phyloP scores from a whole-genome alignment of 1,140 invertebrate species.

The Gonioctena quinquepunctata region DNA sequence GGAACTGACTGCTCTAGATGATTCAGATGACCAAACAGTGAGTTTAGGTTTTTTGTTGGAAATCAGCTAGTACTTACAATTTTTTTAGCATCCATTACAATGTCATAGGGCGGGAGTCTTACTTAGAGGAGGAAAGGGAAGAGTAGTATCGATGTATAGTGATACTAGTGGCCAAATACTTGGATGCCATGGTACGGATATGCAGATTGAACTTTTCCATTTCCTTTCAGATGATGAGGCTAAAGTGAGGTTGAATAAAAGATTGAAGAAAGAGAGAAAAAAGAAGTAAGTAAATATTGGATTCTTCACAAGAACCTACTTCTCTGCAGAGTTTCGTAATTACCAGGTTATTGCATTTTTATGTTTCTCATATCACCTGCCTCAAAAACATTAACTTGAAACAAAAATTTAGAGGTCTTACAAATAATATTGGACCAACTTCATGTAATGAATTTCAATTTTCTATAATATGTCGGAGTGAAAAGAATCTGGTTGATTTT shows the following conservation, averaged over 20 bases:
- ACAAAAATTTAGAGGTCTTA: too few relatives aligned
- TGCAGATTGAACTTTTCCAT: conserved; percentile 81
- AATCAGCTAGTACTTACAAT: conserved; percentile 44
- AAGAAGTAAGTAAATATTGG: conserved; percentile 59
- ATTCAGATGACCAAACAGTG: conserved; percentile 61
- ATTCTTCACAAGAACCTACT: not conserved
- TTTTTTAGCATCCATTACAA: conserved; percentile 66
- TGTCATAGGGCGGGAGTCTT: conserved; percentile 77
- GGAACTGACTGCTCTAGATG: conserved; percentile 62
- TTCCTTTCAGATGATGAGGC: conserved; percentile 79
- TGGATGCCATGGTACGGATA: conserved; percentile 82
- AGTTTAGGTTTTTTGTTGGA: too few relatives aligned
- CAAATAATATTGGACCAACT: too few relatives aligned
- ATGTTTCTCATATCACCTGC: too few relatives aligned
- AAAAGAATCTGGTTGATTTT: too few relatives aligned
- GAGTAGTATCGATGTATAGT: conserved; percentile 68
- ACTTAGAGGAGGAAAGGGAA: conserved; percentile 73
- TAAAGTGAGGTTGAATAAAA: conserved; percentile 69
- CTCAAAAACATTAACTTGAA: too few relatives aligned
- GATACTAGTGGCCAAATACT: conserved; percentile 73
- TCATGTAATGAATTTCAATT: too few relatives aligned
- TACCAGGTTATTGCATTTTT: too few relatives aligned
- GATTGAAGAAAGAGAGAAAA: conserved; percentile 74
- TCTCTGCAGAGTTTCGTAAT: too few relatives aligned
- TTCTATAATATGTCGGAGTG: too few relatives aligned